These are phyloP conservation scores for Solenopsis fugax DNA, from an alignment of 1,140 invertebrate genomes.

Conservation along the genomic window DNA sequence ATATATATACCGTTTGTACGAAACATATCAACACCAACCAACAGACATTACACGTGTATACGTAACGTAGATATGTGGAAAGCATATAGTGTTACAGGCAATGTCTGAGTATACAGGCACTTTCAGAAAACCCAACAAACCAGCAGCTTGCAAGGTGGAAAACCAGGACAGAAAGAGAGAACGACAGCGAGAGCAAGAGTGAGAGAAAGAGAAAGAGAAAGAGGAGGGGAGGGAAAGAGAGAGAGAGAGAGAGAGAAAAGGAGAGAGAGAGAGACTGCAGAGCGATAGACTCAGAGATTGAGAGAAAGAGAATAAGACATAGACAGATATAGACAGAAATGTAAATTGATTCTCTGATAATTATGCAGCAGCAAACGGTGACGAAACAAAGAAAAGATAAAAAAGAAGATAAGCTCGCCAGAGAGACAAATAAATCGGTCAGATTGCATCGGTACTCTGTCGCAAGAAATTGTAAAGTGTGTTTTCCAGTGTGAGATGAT, in stretches of 20 bases:
- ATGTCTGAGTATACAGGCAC: slow-evolving; percentile 75
- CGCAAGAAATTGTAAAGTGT: slow-evolving; percentile 33
- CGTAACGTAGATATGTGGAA: slow-evolving; percentile 77
- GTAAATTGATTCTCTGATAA: slow-evolving; percentile 62
- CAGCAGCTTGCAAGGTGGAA: slow-evolving; percentile 75
- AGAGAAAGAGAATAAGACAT: slow-evolving; percentile 50
- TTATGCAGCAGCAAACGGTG: slow-evolving; percentile 70
- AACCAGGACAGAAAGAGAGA: slow-evolving; percentile 62
- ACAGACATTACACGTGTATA: slow-evolving; percentile 80
- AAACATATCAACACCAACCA: slow-evolving; percentile 78
- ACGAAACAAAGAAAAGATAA: slow-evolving; percentile 60
- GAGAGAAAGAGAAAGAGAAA: neutral
- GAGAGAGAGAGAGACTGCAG: neutral
- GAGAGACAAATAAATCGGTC: slow-evolving; percentile 69
- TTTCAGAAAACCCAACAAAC: slow-evolving; percentile 75
- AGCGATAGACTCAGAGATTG: neutral
- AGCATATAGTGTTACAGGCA: slow-evolving; percentile 77
- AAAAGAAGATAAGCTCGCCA: slow-evolving; percentile 71
- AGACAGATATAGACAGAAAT: slow-evolving; percentile 59
- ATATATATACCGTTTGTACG: slow-evolving; percentile 65
- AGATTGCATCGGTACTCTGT: slow-evolving; percentile 55
- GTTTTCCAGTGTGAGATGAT: slow-evolving; percentile 28
- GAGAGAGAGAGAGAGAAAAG: neutral
- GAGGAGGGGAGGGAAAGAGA: slow-evolving; percentile 1
- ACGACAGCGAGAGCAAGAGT: slow-evolving; percentile 10